A percentile compares a stretch with the other conserved stretches of the same genome.
phyloP scores from a whole-genome alignment of 2,113 vertebrate species.

The Athene noctua region DNA sequence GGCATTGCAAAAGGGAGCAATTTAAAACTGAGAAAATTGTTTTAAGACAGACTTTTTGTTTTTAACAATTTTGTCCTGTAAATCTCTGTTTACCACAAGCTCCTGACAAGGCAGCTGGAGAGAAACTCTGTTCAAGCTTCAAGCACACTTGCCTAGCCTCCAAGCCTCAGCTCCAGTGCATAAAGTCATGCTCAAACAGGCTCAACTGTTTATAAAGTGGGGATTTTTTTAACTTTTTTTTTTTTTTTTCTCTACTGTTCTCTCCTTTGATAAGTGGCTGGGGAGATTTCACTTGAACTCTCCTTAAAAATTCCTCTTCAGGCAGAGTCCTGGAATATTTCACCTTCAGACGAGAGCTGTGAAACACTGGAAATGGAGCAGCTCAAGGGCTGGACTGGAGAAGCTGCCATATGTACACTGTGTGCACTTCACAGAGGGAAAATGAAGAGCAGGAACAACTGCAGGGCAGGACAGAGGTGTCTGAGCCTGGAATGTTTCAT shows the following conservation, averaged over 20 bases:
- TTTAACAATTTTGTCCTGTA: background rate
- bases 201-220: background rate
- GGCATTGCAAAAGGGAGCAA: background rate
- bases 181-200: background rate
- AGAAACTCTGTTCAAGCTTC: background rate
- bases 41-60: background rate
- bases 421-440: background rate
- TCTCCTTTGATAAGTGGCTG: background rate
- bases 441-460: background rate
- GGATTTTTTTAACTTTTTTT: background rate
- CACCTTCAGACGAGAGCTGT: background rate
- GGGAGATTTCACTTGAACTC: slow-evolving; percentile 26
- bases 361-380: background rate
- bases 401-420: background rate
- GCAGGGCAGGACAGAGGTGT: background rate
- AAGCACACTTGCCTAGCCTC: background rate
- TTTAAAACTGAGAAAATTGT: background rate
- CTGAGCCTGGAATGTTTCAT: background rate
- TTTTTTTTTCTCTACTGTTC: background rate
- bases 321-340: slow-evolving; percentile 36
- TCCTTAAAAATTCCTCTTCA: slow-evolving; percentile 38
- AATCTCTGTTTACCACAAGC: slow-evolving; percentile 13
- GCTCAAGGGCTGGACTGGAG: background rate
- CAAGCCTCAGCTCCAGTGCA: background rate
- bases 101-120: slow-evolving; percentile 12